Conservation (phyloP, 2,888 invertebrate species). For the Notodonta ziczac region DNA sequence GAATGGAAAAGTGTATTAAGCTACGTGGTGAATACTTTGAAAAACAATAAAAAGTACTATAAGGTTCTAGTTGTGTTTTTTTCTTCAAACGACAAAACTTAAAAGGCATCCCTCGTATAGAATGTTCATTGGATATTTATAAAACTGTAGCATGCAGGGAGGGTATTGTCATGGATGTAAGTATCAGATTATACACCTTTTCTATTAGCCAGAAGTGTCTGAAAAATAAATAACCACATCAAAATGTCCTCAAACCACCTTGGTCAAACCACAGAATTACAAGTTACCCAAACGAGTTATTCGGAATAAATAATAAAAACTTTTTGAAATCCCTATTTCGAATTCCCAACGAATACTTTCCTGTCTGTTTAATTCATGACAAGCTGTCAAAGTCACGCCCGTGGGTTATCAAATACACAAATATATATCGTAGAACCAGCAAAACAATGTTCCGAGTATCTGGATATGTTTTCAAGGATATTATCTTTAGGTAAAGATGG, state of each 20-base stretch:
- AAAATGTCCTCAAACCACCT: background rate
- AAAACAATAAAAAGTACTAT: no score
- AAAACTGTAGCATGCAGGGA: no score
- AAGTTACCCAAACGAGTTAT: no score
- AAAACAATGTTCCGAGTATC: conserved; percentile 26
- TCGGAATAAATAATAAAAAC: background rate
- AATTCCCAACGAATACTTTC: conserved; percentile 34
- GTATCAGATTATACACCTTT: background rate
- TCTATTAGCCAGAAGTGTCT: background rate
- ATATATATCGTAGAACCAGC: background rate
- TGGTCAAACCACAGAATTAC: no score
- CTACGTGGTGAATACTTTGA: no score
- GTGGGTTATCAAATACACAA: conserved; percentile 27
- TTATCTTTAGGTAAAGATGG: conserved; percentile 24
- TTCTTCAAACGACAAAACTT: no score
- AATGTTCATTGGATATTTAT: no score
- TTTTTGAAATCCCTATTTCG: conserved; percentile 24
- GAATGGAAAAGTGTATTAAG: no score
- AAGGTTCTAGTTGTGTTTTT: no score
- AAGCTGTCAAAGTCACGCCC: conserved; percentile 16
- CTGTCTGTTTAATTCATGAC: background rate
- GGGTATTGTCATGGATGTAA: no score
- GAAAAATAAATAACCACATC: background rate
- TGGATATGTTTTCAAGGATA: conserved; percentile 20
- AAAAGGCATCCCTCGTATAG: no score